Conservation (phyloP, 2,113 vertebrate species). For the Perognathus longimembris region DNA sequence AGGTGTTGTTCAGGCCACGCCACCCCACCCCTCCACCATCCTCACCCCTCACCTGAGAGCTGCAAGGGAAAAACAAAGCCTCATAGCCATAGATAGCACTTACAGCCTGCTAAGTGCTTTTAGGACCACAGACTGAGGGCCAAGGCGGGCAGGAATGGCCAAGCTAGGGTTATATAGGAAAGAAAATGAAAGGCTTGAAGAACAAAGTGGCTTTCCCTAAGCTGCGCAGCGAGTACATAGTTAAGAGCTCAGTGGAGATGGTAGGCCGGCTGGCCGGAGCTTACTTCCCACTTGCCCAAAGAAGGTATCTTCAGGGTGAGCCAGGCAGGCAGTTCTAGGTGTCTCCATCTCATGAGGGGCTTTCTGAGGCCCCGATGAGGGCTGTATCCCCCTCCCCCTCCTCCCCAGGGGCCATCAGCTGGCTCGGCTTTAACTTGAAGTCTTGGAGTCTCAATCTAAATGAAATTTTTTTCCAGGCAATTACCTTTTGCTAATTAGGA, state of each 20-base stretch:
- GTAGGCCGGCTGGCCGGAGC: not conserved
- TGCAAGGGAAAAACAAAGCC: not conserved
- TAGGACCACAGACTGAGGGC: not conserved
- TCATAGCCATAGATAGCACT: not conserved
- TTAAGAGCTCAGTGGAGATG: not conserved
- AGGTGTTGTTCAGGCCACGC: not conserved
- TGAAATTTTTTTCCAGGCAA: slow-evolving; percentile 78
- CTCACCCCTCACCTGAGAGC: not conserved
- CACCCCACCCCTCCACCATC: too few species aligned
- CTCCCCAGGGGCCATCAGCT: slow-evolving; percentile 1
- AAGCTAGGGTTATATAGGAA: not conserved
- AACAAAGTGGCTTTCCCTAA: not conserved
- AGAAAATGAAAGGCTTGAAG: not conserved
- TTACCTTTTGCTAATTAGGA: slow-evolving; percentile 83
- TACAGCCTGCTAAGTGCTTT: not conserved
- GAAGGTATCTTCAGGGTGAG: not conserved
- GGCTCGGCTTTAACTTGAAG: slow-evolving; percentile 67
- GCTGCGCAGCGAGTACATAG: not conserved
- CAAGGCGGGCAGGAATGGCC: not conserved
- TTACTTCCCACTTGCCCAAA: not conserved
- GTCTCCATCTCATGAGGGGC: not conserved
- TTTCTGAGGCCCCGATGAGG: slow-evolving; percentile 34
- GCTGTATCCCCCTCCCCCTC: not conserved
- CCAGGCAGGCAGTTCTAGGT: not conserved
- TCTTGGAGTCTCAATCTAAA: slow-evolving; percentile 75